Base-by-base conservation (phyloP, 2,888 invertebrate genomes). In the Ectemnius continuus region DNA sequence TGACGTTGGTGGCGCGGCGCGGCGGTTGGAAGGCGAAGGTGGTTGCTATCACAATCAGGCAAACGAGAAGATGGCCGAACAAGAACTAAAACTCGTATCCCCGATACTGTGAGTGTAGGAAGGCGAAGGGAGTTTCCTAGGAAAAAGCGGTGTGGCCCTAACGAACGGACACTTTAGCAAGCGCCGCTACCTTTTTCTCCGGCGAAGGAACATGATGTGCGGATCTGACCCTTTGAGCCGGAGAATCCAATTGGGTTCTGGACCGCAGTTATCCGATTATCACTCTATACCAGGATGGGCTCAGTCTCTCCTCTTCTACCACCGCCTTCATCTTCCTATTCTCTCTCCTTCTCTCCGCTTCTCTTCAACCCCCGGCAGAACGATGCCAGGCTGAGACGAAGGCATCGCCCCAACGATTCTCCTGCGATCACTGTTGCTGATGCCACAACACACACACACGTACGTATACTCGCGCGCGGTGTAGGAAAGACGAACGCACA, bases 181-280 rank as follows among this genome's bases (percentile, higher is more conserved):
- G 4, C 45, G 23, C 57, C 57, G 18, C 23, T 28, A 47, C 48
- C 47, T 59, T 56, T 47, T 61, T 46, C 48, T 18, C 59, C 61
- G 23, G 2, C 61, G 14, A 23, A 48, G 71, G 72, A 81, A 79
- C 64, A 69, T 73, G 69, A 56, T 70, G 73, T 74, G 68, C 70
- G 71, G 62, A 58, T 60, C 73, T 80, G 75, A 70, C 74, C 73
- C 77, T 73, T 62, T 70, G 61, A 59, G 67, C 36, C 36, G 70
- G 60, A 75, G 74, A 82, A 82, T 84, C 83, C 87, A 83, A 87
- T 88, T 82, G 86, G 84, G 84, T 84, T 86, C 80, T 77, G 84
- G 84, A 81, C 78, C 84, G 82, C 84, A 79, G 83, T 87, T 88
- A 88, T 88, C 84, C 85, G 86, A 87, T 88, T 88, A 88, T 85